Percentiles rank a stretch among this genome's conserved stretches.
Evolutionary conservation across 2,888 invertebrate species (phyloP).

Genomic region (Halocaridina rubra): DNA sequence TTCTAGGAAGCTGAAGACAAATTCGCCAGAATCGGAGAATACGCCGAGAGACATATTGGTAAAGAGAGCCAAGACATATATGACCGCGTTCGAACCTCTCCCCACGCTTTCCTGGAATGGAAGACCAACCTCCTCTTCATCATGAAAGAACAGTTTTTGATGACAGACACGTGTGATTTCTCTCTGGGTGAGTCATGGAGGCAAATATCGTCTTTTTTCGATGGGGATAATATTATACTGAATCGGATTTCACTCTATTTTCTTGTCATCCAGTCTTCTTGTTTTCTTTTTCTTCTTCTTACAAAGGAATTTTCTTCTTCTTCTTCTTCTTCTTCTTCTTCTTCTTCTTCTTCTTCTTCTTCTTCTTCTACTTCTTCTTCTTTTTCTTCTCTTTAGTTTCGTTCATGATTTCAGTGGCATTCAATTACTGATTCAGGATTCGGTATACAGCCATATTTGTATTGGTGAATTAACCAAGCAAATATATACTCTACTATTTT

Average conservation of each 20-base stretch:
- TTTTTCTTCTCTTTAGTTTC: background rate
- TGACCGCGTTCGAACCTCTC: conserved; percentile 74
- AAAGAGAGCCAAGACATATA: conserved; percentile 68
- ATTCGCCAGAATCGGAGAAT: conserved; percentile 73
- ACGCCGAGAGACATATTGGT: conserved; percentile 72
- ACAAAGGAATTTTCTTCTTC: background rate
- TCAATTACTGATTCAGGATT: too few relatives aligned
- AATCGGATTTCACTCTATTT: too few relatives aligned
- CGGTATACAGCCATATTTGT: too few relatives aligned
- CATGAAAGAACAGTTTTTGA: conserved; percentile 77
- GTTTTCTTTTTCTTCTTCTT: background rate
- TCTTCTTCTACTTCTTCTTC: background rate
- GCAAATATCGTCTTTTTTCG: too few relatives aligned
- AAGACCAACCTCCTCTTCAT: conserved; percentile 80
- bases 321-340: background rate
- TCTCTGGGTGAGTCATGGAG: conserved; percentile 75
- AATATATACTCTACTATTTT: too few relatives aligned
- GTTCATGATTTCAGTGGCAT: too few relatives aligned
- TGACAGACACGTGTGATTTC: conserved; percentile 80
- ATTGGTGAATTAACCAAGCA: too few relatives aligned
- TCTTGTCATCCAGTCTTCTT: too few relatives aligned
- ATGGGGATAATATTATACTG: too few relatives aligned
- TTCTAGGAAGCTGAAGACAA: conserved; percentile 72
- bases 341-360: background rate
- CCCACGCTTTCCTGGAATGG: conserved; percentile 86